Evolutionary conservation across 2,113 vertebrate species (phyloP).

Genomic region (Myotis yumanensis): DNA sequence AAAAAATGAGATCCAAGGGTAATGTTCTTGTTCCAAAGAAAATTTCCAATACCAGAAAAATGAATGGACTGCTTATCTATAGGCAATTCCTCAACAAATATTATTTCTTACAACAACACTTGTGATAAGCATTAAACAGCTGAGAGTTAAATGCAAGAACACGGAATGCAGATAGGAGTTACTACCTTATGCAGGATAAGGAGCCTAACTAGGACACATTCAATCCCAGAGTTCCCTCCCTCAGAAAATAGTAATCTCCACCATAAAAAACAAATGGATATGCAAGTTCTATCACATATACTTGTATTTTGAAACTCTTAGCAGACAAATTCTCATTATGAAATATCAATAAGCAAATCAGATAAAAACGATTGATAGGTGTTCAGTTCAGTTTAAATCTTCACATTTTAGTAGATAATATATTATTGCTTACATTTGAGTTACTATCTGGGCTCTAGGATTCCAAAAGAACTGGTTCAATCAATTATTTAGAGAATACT

Average conservation of each 20-base stretch:
- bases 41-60: neutral
- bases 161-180: neutral
- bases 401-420: constrained; percentile 43
- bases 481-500: constrained; percentile 42
- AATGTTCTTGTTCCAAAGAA: neutral
- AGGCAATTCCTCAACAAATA: neutral
- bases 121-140: neutral
- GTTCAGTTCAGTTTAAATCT: constrained; percentile 3
- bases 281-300: neutral
- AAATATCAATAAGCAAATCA: constrained; percentile 35
- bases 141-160: neutral
- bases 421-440: constrained; percentile 21
- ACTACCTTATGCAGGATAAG: neutral
- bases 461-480: neutral
- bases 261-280: neutral
- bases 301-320: neutral
- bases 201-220: neutral
- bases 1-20: neutral
- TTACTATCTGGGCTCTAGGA: neutral
- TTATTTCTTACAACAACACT: neutral
- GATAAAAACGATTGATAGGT: constrained; percentile 22
- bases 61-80: neutral
- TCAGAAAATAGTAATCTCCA: constrained; percentile 21
- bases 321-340: neutral
- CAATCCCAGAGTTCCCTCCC: neutral